Conservation (phyloP, 2,888 invertebrate genomes). For the Onchidella celtica region DNA sequence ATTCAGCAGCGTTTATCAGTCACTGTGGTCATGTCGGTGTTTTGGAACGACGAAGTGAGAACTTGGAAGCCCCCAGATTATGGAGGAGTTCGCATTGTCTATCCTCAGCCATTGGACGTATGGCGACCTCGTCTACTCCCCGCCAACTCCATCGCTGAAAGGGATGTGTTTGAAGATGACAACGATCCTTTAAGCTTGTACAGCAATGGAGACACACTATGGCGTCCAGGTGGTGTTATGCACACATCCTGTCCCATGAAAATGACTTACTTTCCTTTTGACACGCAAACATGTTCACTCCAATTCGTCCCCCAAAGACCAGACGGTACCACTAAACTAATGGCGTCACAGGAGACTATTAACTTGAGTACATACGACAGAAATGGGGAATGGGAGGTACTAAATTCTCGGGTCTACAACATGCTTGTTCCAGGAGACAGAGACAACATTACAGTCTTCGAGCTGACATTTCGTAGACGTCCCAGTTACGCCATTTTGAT, state of each 20-base stretch:
- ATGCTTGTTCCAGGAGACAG: no score
- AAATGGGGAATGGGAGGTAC: conserved; percentile 34
- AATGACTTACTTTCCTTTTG: conserved; percentile 52
- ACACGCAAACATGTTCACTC: conserved; percentile 45
- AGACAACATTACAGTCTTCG: no score
- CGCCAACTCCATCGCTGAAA: conserved; percentile 12
- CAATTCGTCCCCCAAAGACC: conserved; percentile 3
- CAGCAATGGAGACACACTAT: conserved; percentile 24
- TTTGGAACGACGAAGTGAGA: conserved; percentile 35
- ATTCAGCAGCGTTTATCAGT: conserved; percentile 7
- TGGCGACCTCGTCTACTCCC: conserved; percentile 42
- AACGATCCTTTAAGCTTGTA: conserved; percentile 26
- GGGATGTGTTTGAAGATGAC: conserved; percentile 23
- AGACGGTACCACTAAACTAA: background rate
- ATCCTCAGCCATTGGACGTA: conserved; percentile 5
- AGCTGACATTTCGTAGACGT: background rate
- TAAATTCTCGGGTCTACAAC: no score
- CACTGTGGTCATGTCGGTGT: background rate
- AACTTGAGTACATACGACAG: background rate
- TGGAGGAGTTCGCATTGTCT: conserved; percentile 16
- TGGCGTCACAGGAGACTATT: background rate
- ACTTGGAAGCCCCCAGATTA: conserved; percentile 22
- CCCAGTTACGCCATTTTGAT: conserved; percentile 10
- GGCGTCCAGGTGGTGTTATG: conserved; percentile 30
- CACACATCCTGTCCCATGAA: conserved; percentile 38